phyloP scores from a whole-genome alignment of 2,797 vertebrate genomes.

The Hipposideros larvatus region DNA sequence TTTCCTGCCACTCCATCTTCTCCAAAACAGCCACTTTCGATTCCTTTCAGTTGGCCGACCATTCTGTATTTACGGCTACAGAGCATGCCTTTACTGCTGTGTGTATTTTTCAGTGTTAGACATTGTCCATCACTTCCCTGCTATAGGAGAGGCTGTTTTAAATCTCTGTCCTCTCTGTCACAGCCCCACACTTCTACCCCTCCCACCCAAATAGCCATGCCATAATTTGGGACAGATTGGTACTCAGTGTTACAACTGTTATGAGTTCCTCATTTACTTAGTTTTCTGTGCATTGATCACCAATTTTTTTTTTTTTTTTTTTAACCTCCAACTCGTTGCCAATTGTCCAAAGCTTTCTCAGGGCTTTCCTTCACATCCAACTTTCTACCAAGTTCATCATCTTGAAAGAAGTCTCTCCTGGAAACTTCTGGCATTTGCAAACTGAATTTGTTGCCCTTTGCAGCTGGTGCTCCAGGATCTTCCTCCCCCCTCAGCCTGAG shows the following conservation, averaged over 20 bases:
- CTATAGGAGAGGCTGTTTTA: rapidly evolving
- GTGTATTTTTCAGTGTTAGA: too few species aligned
- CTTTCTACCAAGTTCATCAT: background rate
- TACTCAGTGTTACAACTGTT: rapidly evolving
- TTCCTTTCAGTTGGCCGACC: rapidly evolving
- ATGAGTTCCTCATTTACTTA: background rate
- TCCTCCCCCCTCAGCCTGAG: too few species aligned
- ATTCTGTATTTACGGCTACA: rapidly evolving
- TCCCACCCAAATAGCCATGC: rapidly evolving
- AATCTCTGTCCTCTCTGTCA: background rate
- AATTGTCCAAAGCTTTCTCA: background rate
- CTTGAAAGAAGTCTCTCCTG: background rate
- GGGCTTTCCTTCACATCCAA: background rate
- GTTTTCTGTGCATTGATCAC: background rate
- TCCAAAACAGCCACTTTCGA: background rate
- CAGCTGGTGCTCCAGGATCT: background rate
- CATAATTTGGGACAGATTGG: background rate
- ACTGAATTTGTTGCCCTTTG: background rate
- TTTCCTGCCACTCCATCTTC: background rate
- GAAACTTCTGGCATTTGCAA: background rate
- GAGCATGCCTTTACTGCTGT: too few species aligned
- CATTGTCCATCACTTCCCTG: background rate
- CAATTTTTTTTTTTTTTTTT: background rate
- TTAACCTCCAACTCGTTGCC: background rate
- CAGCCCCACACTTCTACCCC: background rate